Evolutionary conservation across 92 coral and sea anemone species (phyloP).

Genomic region (Phenganax subtilis): DNA sequence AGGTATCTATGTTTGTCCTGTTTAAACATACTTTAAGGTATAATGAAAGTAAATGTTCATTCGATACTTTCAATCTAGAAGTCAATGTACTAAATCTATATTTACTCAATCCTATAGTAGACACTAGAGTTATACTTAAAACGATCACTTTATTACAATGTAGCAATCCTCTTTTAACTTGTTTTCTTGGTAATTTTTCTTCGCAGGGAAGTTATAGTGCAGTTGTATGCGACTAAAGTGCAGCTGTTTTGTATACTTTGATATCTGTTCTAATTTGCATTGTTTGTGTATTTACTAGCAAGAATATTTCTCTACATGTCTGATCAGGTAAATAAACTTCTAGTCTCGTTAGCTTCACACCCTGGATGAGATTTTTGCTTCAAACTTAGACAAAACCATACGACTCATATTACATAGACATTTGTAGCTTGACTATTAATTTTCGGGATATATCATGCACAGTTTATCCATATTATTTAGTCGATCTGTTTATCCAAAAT

Average conservation of each 20-base stretch:
- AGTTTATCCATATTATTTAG: background rate
- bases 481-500: background rate
- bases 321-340: background rate
- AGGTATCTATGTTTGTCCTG: background rate
- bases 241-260: background rate
- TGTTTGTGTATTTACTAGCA: background rate
- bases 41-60: conserved; percentile 20
- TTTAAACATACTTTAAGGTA: background rate
- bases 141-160: background rate
- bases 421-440: background rate
- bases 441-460: background rate
- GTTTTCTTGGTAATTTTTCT: background rate
- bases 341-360: background rate
- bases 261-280: background rate
- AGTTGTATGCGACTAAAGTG: background rate
- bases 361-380: background rate
- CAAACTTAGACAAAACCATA: background rate
- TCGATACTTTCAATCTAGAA: background rate
- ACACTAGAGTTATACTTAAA: background rate
- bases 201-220: background rate
- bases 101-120: background rate
- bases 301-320: conserved; percentile 12
- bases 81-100: background rate
- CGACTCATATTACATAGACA: background rate
- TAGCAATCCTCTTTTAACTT: background rate